Conservation (phyloP, 2,888 invertebrate species). For the Orthosia gracilis region DNA sequence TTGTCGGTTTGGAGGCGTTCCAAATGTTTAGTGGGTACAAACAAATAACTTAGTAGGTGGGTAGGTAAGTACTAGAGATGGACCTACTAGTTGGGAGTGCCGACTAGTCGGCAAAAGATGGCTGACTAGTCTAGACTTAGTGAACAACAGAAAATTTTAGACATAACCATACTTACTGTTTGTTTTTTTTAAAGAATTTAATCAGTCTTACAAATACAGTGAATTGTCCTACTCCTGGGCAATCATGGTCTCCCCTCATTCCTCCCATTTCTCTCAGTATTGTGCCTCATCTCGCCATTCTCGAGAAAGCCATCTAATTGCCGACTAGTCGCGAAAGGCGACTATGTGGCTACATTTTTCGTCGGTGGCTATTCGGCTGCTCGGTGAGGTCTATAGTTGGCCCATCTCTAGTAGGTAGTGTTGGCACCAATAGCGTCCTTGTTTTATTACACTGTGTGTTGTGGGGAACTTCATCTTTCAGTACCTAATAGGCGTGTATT, state of each 20-base stretch:
- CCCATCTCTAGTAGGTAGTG: conserved; percentile 13
- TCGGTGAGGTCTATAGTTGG: not conserved
- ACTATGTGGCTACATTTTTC: not conserved
- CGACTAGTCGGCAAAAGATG: not conserved
- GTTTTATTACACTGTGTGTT: conserved; percentile 32
- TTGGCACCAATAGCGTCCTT: conserved; percentile 44
- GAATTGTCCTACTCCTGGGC: too few species aligned
- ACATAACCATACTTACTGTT: not conserved
- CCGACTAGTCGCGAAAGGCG: not conserved
- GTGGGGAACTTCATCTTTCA: conserved; percentile 14
- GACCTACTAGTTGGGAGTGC: not conserved
- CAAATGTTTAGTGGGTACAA: conserved; percentile 57
- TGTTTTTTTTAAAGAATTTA: not conserved
- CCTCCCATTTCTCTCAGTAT: too few species aligned
- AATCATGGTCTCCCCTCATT: too few species aligned
- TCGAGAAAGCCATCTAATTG: too few species aligned
- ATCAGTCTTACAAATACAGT: not conserved
- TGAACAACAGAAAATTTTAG: not conserved
- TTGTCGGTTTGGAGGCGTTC: conserved; percentile 61
- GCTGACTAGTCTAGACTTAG: not conserved
- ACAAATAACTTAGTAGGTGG: conserved; percentile 49
- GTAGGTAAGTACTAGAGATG: conserved; percentile 10
- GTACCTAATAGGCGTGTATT: not conserved
- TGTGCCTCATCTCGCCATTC: too few species aligned
- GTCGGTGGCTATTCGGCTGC: not conserved